Evolutionary conservation across 2,113 vertebrate species (phyloP).

Genomic region (Dipodomys spectabilis): DNA sequence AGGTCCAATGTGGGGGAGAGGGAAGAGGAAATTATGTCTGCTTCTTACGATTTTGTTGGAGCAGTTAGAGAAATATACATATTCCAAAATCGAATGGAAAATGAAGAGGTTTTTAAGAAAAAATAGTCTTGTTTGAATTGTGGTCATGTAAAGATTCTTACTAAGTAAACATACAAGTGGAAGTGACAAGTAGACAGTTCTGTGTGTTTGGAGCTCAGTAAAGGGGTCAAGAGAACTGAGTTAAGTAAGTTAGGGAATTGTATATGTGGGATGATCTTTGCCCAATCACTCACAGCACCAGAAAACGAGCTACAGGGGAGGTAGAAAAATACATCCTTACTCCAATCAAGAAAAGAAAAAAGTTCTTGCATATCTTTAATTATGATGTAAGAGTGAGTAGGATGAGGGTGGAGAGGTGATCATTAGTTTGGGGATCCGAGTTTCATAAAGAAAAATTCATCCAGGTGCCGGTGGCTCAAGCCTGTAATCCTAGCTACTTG

Average conservation of each 20-base stretch:
- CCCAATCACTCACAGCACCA: neutral
- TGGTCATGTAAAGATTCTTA: neutral
- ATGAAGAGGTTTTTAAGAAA: neutral
- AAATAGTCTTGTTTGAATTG: neutral
- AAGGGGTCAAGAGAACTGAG: neutral
- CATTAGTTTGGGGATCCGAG: neutral
- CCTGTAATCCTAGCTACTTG: no score
- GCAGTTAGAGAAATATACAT: neutral
- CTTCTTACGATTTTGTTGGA: neutral
- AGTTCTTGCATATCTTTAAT: neutral
- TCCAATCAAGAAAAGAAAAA: constrained; percentile 3
- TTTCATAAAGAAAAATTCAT: neutral
- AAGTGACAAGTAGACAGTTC: neutral
- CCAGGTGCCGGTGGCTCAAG: no score
- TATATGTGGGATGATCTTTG: neutral
- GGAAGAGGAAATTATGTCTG: neutral
- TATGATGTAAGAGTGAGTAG: neutral
- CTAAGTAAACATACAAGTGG: neutral
- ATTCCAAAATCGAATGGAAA: constrained; percentile 5
- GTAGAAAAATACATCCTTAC: neutral
- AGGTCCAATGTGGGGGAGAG: neutral
- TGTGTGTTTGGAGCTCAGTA: neutral
- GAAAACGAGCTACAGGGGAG: neutral
- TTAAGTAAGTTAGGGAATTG: neutral
- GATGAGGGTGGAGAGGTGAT: neutral